A percentile compares a stretch with the other conserved stretches of the same genome.
Evolutionary conservation across 2,797 vertebrate genomes (phyloP).

Genomic region (Macropodus opercularis): DNA sequence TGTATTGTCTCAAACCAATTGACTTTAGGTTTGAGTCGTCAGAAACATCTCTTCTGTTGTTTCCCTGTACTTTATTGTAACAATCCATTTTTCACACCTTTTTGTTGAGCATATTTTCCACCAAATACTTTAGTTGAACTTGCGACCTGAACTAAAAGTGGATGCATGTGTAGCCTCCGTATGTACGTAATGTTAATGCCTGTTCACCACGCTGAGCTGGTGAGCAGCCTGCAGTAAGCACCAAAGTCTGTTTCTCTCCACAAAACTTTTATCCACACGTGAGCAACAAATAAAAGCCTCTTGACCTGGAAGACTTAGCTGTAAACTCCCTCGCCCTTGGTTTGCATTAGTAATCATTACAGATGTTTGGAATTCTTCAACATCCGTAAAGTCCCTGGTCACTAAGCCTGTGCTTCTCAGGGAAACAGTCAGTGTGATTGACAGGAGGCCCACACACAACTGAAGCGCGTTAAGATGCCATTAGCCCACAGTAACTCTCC

Average conservation of each 20-base stretch:
- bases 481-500: slow-evolving; percentile 14
- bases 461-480: slow-evolving; percentile 21
- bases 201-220: slow-evolving; percentile 31
- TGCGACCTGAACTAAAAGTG: not conserved
- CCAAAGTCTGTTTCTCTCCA: slow-evolving; percentile 33
- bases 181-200: slow-evolving; percentile 4
- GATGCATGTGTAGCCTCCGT: not conserved
- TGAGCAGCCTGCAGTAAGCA: slow-evolving; percentile 41
- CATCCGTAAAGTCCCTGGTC: slow-evolving; percentile 25
- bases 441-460: slow-evolving; percentile 22
- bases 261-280: slow-evolving; percentile 45
- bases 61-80: no score
- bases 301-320: slow-evolving; percentile 37
- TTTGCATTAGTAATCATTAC: slow-evolving; percentile 32
- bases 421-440: slow-evolving; percentile 21
- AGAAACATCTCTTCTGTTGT: no score
- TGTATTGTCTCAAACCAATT: no score
- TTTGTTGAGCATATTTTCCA: no score
- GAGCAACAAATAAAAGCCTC: slow-evolving; percentile 53
- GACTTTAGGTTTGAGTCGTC: no score
- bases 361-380: slow-evolving; percentile 48
- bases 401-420: slow-evolving; percentile 17
- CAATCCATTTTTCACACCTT: no score
- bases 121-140: no score
- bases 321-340: slow-evolving; percentile 26